Evolutionary conservation across 2,797 vertebrate species (phyloP), one percentile per base, ranked within the genome.

Genomic region (Megaceryle alcyon): DNA sequence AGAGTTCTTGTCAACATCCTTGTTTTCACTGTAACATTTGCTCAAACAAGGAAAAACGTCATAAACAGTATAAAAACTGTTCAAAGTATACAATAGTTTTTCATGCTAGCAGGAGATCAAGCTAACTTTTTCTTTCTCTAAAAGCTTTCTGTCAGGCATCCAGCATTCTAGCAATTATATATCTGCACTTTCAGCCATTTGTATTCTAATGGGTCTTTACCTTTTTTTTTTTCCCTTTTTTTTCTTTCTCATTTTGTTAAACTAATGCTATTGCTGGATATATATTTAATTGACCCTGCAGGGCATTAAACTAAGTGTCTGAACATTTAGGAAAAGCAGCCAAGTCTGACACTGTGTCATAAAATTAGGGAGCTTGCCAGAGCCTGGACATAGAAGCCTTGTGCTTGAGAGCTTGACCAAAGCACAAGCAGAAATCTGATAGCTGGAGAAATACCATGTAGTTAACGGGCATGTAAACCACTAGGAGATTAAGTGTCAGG

Each of bases 251-350:
- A 19, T 63, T 41, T 41, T 11, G 21, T 65, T 76, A 75, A 94
- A 79, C 48, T 68, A 86, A 88, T 87, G 21, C 33, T 81, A 71
- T 76, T 89, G 17, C 31, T 66, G 57, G 21, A n/a, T 95, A 72
- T 82, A 66, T 77, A 60, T 86, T 94, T 96, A 94, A 91, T 88
- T 94, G 89, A 94, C 70, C 81, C 90, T 92, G 82, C 54, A 70
- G 89, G 89, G 86, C 46, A 88, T 86, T 94, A 86, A 92, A 61
- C 23, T 84, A 86, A 66, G 73, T 72, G 54, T 49, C 65, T 86
- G 92, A 91, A 92, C 37, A 82, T 73, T 93, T 78, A 86, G 80
- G 70, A 95, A 93, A 96, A 92, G 94, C 91, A 86, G 82, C 70
- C 91, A 90, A 92, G 64, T 93, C 82, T 96, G 92, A 91, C 84